These are phyloP conservation scores for Etheostoma cragini DNA, from an alignment of 2,113 vertebrate species.

Conservation along the genomic window DNA sequence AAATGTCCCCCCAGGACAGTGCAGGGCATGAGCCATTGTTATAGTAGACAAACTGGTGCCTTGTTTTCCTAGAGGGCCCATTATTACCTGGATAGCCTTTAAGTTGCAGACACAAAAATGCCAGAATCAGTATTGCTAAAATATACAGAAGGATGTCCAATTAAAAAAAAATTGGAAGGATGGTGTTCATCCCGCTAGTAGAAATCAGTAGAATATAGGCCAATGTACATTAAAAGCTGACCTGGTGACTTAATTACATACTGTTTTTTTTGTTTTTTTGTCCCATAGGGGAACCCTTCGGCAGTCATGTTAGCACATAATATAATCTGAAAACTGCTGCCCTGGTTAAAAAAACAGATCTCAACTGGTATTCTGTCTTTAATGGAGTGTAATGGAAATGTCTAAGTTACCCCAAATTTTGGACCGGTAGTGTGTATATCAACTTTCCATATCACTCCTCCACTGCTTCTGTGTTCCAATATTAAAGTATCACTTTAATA, in stretches of 20 bases:
- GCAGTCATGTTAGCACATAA: too few relatives aligned
- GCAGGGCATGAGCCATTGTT: background rate
- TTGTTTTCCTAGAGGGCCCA: background rate
- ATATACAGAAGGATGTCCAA: background rate
- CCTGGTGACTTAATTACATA: too few relatives aligned
- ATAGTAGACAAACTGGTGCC: background rate
- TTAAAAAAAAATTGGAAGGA: background rate
- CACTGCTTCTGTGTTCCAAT: background rate
- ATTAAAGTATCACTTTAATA: too few relatives aligned
- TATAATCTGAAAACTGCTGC: too few relatives aligned
- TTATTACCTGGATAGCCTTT: background rate
- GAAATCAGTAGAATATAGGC: background rate
- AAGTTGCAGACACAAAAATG: background rate
- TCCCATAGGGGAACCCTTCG: background rate
- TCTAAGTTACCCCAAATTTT: too few relatives aligned
- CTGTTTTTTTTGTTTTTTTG: too few relatives aligned
- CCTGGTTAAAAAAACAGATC: too few relatives aligned
- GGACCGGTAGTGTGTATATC: too few relatives aligned
- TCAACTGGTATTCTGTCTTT: too few relatives aligned
- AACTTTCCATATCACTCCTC: background rate
- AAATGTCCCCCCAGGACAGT: background rate
- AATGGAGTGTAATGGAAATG: too few relatives aligned
- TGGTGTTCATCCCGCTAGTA: background rate
- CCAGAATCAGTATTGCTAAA: background rate
- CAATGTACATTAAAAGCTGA: background rate